Conservation (phyloP, 2,113 vertebrate species). For the Macaca nemestrina region DNA sequence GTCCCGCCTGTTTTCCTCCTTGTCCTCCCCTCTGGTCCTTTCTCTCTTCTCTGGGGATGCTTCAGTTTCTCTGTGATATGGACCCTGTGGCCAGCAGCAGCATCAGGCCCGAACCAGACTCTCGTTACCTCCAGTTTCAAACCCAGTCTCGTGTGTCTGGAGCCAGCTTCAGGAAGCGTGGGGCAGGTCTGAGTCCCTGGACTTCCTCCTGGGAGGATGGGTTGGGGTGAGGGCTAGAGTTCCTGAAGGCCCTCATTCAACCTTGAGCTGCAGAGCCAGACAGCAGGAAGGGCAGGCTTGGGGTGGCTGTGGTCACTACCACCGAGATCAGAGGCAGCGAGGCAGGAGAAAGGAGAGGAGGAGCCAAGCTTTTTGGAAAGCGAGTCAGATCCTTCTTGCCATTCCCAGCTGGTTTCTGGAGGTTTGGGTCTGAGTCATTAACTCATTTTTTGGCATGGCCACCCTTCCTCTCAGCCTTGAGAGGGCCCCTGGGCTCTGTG, state of each 20-base stretch:
- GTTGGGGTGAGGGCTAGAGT: background rate
- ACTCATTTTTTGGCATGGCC: background rate
- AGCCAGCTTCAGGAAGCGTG: background rate
- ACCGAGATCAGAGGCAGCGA: background rate
- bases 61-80: background rate
- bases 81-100: background rate
- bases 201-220: accelerated
- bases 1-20: background rate
- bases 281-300: background rate
- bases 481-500: too few species aligned
- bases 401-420: background rate
- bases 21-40: background rate
- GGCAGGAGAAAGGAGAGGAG: background rate
- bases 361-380: accelerated
- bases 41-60: background rate
- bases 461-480: accelerated
- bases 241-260: accelerated
- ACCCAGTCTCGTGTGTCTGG: background rate
- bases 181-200: background rate
- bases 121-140: background rate
- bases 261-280: background rate
- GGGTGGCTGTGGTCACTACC: background rate
- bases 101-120: accelerated
- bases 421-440: accelerated
- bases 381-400: background rate